These are phyloP conservation scores for Phallusia fumigata DNA, from an alignment of 23 tunicate genomes.

Conservation along the genomic window DNA sequence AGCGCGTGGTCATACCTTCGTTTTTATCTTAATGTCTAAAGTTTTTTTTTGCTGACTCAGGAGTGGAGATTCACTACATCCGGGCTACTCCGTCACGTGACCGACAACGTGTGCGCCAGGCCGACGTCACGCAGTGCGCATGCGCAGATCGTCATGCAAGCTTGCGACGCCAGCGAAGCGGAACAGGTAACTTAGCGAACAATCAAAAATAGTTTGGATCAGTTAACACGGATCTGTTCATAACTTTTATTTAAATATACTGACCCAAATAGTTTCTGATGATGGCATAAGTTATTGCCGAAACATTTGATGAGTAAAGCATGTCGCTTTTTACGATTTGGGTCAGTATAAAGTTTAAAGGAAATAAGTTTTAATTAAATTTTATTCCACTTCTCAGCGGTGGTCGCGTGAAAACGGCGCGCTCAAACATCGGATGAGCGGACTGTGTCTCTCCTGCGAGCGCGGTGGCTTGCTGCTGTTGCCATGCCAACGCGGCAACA, in stretches of 20 bases:
- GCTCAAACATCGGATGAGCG: neutral
- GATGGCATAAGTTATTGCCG: no score
- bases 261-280: no score
- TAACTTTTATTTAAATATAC: no score
- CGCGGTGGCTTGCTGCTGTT: neutral
- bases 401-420: slow-evolving; percentile 6
- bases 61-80: neutral
- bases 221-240: no score
- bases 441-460: slow-evolving; percentile 8
- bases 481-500: neutral
- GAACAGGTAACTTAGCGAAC: slow-evolving; percentile 1
- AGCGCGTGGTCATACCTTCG: no score
- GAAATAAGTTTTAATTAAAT: neutral
- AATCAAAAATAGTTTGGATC: no score
- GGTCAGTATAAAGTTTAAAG: no score
- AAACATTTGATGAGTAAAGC: no score
- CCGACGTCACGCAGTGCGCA: slow-evolving; percentile 7
- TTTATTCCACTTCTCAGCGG: neutral
- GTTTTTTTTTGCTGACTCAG: neutral
- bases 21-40: neutral
- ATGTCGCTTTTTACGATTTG: no score
- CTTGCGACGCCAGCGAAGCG: neutral
- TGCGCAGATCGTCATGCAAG: slow-evolving; percentile 3
- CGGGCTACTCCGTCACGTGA: slow-evolving; percentile 3
- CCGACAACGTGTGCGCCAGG: neutral